Evolutionary conservation across 2,797 vertebrate genomes (phyloP), one percentile per base, ranked within the genome.

Genomic region (Phataginus tetradactyla): DNA sequence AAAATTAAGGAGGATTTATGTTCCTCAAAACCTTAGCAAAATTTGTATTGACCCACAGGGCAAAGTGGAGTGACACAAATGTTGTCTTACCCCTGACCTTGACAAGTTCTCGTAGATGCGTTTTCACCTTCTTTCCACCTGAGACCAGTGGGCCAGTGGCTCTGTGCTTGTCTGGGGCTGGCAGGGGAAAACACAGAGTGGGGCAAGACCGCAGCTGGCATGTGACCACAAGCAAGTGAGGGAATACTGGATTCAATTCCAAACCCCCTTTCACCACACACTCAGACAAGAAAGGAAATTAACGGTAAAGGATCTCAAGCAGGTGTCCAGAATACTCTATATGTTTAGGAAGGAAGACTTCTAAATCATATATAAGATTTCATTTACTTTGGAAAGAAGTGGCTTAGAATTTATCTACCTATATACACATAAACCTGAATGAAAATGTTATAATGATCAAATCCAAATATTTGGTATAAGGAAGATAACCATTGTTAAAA

Each of bases 401-500:
- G 32, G 18, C 92, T 79, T 90, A 59, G 69, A 83, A 57, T 75
- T 57, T 72, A 68, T 80, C n/a, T 78, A 69, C 42, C 27, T 78
- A 69, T 32, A 32, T 21, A 80, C 18, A 86, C 21, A 34, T 0
- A 90, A 23, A 78, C 57, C 49, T 81, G 45, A 63, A 23, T 68
- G 63, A 86, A 88, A 89, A 69, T 85, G 17, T 89, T 86, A 23
- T 68, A 68, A 85, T 78, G 29, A 51, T 25, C 81, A 49, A 66
- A 39, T 42, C 37, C 32, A 71, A 72, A 68, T 34, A 59, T 45
- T 89, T 55, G 34, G 42, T 53, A 49, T 90, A 80, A 74, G 21
- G 34, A 94, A 95, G 95, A 90, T 55, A 86, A 15, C 1, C 9
- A 77, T 90, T 74, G 20, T 68, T 94, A 64, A 92, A 83, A 92